These are phyloP conservation scores for Semicossyphus pulcher DNA, from an alignment of 2,113 vertebrate genomes.

Conservation along the genomic window DNA sequence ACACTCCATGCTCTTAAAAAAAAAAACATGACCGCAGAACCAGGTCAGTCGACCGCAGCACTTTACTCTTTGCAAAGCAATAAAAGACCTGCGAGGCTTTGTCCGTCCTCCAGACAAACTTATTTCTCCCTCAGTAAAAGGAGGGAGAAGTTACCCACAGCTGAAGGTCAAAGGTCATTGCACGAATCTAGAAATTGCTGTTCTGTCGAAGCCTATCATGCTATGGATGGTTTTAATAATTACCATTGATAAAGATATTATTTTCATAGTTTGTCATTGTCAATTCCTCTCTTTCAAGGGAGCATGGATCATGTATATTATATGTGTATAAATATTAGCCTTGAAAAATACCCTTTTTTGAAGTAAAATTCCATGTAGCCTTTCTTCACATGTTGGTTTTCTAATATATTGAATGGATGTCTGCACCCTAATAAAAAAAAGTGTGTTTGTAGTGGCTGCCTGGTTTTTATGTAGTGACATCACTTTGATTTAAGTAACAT, in stretches of 20 bases:
- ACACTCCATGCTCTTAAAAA: conserved; percentile 71
- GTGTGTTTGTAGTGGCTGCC: conserved; percentile 72
- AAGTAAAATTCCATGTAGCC: conserved; percentile 78
- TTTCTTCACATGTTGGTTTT: conserved; percentile 83
- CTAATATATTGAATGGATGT: conserved; percentile 86
- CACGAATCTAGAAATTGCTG: conserved; percentile 67
- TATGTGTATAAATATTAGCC: conserved; percentile 82
- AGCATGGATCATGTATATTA: conserved; percentile 78
- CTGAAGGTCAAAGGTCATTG: conserved; percentile 66
- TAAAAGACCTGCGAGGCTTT: conserved; percentile 53
- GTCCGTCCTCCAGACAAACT: conserved; percentile 51
- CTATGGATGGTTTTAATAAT: conserved; percentile 75
- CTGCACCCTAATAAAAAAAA: conserved; percentile 83
- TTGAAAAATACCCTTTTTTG: conserved; percentile 71
- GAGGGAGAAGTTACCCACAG: conserved; percentile 37
- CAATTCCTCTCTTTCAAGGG: conserved; percentile 65
- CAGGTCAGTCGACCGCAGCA: conserved; percentile 71
- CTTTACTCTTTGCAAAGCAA: conserved; percentile 76
- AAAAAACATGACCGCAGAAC: conserved; percentile 45
- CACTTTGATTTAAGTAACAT: neutral
- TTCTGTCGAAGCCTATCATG: conserved; percentile 70
- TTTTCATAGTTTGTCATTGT: conserved; percentile 74
- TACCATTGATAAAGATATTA: conserved; percentile 68
- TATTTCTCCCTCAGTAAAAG: neutral
- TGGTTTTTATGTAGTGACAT: conserved; percentile 46